Percentiles rank a stretch among this genome's conserved stretches.
Evolutionary conservation across 1,140 invertebrate genomes (phyloP).

Genomic region (Wasmannia auropunctata): DNA sequence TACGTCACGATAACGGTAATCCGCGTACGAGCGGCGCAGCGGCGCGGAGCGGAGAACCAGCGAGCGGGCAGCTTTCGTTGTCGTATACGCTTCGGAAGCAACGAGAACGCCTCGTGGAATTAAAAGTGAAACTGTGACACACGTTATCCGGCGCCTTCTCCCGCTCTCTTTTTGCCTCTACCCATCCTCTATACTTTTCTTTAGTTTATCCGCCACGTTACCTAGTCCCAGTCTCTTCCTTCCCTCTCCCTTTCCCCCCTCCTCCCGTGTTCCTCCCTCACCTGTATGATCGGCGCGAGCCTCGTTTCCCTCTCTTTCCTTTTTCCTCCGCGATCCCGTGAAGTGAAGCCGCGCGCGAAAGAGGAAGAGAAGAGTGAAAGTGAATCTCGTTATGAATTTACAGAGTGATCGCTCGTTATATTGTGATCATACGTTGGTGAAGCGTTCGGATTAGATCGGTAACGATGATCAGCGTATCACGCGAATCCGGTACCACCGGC

Average conservation of each 20-base stretch:
- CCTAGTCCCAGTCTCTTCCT: background rate
- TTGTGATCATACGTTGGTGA: slow-evolving; percentile 54
- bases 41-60: slow-evolving; percentile 38
- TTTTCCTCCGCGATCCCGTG: background rate
- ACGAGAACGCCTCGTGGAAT: slow-evolving; percentile 77
- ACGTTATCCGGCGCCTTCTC: slow-evolving; percentile 68
- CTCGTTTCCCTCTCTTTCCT: background rate
- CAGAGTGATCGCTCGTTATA: slow-evolving; percentile 21
- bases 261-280: background rate
- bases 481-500: slow-evolving; percentile 3
- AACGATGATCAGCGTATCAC: slow-evolving; percentile 61
- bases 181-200: background rate
- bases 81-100: slow-evolving; percentile 47
- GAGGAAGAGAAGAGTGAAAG: slow-evolving; percentile 68
- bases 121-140: slow-evolving; percentile 83
- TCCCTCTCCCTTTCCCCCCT: background rate
- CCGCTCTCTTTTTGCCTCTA: background rate
- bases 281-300: background rate
- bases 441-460: slow-evolving; percentile 41
- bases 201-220: background rate
- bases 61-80: slow-evolving; percentile 40
- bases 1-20: slow-evolving; percentile 81
- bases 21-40: slow-evolving; percentile 77
- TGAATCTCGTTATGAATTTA: slow-evolving; percentile 66
- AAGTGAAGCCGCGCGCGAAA: slow-evolving; percentile 48